Evolutionary conservation across 2,888 invertebrate genomes (phyloP).

Genomic region (Tiliacea citrago): DNA sequence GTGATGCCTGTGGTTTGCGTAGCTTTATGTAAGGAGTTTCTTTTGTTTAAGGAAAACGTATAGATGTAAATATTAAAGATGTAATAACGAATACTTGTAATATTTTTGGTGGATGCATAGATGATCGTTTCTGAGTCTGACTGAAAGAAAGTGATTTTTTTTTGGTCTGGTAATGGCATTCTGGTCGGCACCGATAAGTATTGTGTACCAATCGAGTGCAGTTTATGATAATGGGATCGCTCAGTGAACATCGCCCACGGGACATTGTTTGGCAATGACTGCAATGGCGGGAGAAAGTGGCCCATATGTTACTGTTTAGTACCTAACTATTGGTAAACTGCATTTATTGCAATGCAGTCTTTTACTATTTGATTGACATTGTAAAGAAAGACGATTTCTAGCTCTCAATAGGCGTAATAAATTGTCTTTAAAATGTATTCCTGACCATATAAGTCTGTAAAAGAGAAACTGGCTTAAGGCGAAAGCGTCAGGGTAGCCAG

Average conservation of each 20-base stretch:
- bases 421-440: no score
- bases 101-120: not conserved
- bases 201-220: conserved; percentile 11
- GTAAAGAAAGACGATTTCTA: not conserved
- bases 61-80: not conserved
- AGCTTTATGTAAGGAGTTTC: not conserved
- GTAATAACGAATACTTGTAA: no score
- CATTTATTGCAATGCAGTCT: not conserved
- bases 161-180: no score
- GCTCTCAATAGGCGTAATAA: not conserved
- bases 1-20: not conserved
- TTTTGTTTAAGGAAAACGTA: not conserved
- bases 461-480: not conserved
- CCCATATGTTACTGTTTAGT: conserved; percentile 1
- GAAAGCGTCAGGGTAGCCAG: no score
- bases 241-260: conserved; percentile 22
- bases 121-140: not conserved
- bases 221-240: conserved; percentile 25
- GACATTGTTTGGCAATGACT: conserved; percentile 35
- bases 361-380: not conserved
- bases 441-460: not conserved
- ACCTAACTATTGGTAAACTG: not conserved
- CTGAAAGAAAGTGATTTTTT: not conserved
- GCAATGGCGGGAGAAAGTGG: conserved; percentile 32
- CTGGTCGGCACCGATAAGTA: not conserved